A percentile compares a stretch with the other conserved stretches of the same genome.
These are phyloP conservation scores for Perca schrenkii DNA, from an alignment of 2,113 vertebrate species.

Conservation along the genomic window DNA sequence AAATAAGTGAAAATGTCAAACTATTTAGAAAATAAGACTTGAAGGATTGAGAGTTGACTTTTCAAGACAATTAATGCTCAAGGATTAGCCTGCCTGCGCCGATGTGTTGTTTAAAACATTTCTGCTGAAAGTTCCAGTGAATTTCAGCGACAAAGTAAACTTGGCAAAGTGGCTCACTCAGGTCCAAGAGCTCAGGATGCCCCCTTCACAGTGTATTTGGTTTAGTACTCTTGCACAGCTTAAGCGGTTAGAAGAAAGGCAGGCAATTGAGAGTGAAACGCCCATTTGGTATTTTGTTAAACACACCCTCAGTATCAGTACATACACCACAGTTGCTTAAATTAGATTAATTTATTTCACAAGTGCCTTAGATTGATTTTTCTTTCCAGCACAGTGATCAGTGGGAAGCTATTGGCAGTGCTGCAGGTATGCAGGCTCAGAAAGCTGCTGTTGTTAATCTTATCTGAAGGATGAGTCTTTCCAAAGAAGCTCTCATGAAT, in stretches of 20 bases:
- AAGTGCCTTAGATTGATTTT: neutral
- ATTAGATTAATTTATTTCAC: constrained; percentile 16
- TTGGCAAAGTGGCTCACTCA: neutral
- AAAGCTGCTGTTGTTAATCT: constrained; percentile 19
- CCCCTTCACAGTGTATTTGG: constrained; percentile 7
- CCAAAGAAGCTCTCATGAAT: constrained; percentile 49
- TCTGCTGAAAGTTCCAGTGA: neutral
- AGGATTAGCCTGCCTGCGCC: no score
- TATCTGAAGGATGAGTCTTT: constrained; percentile 18
- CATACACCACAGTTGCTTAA: neutral
- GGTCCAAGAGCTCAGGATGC: constrained; percentile 3
- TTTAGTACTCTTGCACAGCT: constrained; percentile 13
- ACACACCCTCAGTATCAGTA: neutral
- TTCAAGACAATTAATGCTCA: no score
- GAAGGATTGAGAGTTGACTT: no score
- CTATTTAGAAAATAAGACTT: no score
- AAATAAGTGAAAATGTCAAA: neutral
- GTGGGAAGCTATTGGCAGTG: constrained; percentile 27
- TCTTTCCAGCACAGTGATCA: constrained; percentile 7
- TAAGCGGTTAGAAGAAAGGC: neutral
- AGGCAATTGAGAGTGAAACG: neutral
- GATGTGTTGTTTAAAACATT: neutral
- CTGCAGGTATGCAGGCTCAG: constrained; percentile 9
- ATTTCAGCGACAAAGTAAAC: neutral
- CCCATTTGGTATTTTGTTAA: neutral